Evolutionary conservation across 2,797 vertebrate species (phyloP).

Genomic region (Chaunax sp.): DNA sequence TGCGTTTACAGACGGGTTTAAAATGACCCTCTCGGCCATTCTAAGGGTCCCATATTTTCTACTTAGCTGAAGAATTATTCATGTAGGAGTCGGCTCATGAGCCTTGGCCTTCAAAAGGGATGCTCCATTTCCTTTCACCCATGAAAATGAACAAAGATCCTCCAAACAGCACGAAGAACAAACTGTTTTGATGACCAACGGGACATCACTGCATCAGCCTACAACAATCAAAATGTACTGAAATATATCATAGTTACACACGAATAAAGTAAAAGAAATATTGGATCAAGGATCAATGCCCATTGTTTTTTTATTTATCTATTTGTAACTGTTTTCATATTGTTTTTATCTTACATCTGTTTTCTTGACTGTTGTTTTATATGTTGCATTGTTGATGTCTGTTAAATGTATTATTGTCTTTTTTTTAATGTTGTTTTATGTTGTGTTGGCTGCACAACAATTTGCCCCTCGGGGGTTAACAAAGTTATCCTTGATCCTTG

Average conservation of each 20-base stretch:
- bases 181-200: neutral
- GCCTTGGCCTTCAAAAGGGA: slow-evolving; percentile 33
- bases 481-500: no score
- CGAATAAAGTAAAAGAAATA: slow-evolving; percentile 2
- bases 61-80: slow-evolving; percentile 65
- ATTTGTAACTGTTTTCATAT: no score
- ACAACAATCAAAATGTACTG: neutral
- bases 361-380: no score
- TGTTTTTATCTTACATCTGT: no score
- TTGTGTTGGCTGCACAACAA: no score
- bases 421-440: no score
- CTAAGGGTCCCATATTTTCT: slow-evolving; percentile 62
- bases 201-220: neutral
- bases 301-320: no score
- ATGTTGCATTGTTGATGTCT: no score
- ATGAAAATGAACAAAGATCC: neutral
- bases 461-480: no score
- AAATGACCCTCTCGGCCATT: slow-evolving; percentile 72
- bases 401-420: no score
- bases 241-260: neutral
- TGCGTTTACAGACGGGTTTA: slow-evolving; percentile 62
- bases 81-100: slow-evolving; percentile 43
- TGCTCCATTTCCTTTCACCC: slow-evolving; percentile 39
- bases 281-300: no score
- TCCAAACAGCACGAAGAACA: neutral